Percentiles rank a stretch among this genome's conserved stretches.
Evolutionary conservation across 2,113 vertebrate species (phyloP).

Genomic region (Neogobius melanostomus): DNA sequence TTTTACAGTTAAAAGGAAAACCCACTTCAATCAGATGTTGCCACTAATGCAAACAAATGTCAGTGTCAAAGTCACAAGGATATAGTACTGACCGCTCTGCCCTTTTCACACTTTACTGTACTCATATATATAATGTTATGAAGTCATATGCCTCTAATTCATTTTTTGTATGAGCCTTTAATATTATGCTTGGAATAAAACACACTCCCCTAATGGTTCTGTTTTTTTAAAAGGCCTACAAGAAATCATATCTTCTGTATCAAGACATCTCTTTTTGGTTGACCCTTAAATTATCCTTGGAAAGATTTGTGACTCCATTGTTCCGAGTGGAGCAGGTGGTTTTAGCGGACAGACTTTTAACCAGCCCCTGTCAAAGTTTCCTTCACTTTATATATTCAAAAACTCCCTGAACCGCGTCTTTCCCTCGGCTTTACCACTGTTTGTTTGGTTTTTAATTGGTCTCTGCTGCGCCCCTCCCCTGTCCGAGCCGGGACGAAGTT

Average conservation of each 20-base stretch:
- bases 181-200: too few species aligned
- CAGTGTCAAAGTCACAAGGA: too few species aligned
- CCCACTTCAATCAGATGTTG: too few species aligned
- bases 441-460: slow-evolving; percentile 68
- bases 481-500: slow-evolving; percentile 43
- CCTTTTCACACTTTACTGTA: too few species aligned
- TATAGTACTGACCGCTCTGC: too few species aligned
- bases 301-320: background rate
- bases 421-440: slow-evolving; percentile 54
- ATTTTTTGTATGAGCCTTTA: too few species aligned
- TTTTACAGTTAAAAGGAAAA: too few species aligned
- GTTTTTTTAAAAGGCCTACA: background rate
- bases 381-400: slow-evolving; percentile 57
- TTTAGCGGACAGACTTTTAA: slow-evolving; percentile 27
- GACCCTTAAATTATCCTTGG: background rate
- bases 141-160: too few species aligned
- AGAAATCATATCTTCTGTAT: background rate
- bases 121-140: too few species aligned
- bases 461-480: slow-evolving; percentile 46
- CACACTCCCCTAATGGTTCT: too few species aligned
- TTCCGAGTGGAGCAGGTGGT: slow-evolving; percentile 34
- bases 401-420: slow-evolving; percentile 50
- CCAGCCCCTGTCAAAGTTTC: slow-evolving; percentile 32
- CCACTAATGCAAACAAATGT: too few species aligned
- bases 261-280: background rate